Percentiles rank a stretch among this genome's conserved stretches.
Evolutionary conservation across 2,888 invertebrate species (phyloP).

Genomic region (Sesia apiformis): DNA sequence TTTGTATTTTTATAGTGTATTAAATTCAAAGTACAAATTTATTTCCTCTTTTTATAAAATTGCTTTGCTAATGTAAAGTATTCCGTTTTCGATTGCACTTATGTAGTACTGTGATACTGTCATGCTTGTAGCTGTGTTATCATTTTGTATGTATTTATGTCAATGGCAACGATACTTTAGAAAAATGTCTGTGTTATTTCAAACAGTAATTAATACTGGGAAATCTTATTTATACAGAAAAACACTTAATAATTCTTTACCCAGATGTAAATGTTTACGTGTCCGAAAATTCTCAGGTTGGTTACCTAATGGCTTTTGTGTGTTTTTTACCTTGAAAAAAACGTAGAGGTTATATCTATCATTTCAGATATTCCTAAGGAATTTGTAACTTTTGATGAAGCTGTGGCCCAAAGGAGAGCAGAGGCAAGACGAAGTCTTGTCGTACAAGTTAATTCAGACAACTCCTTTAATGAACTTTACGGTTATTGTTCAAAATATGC

Average conservation of each 20-base stretch:
- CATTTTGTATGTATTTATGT: too few relatives aligned
- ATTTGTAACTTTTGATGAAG: slow-evolving; percentile 70
- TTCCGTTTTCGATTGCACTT: too few relatives aligned
- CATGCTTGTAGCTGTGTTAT: too few relatives aligned
- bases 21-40: too few relatives aligned
- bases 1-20: too few relatives aligned
- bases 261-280: slow-evolving; percentile 36
- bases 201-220: slow-evolving; percentile 38
- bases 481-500: slow-evolving; percentile 81
- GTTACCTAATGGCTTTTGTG: neutral
- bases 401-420: slow-evolving; percentile 72
- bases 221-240: slow-evolving; percentile 41
- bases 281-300: slow-evolving; percentile 49
- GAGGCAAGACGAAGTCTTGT: slow-evolving; percentile 82
- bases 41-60: too few relatives aligned
- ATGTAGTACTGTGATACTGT: too few relatives aligned
- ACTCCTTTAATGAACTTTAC: slow-evolving; percentile 79
- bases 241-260: slow-evolving; percentile 23
- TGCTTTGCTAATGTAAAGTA: too few relatives aligned
- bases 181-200: slow-evolving; percentile 60
- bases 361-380: slow-evolving; percentile 44
- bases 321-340: slow-evolving; percentile 7
- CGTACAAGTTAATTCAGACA: slow-evolving; percentile 83
- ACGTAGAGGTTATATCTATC: slow-evolving; percentile 44
- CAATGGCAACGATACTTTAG: neutral